Evolutionary conservation across 2,797 vertebrate genomes (phyloP), one percentile per base, ranked within the genome.

Genomic region (Myiotriccus ornatus): DNA sequence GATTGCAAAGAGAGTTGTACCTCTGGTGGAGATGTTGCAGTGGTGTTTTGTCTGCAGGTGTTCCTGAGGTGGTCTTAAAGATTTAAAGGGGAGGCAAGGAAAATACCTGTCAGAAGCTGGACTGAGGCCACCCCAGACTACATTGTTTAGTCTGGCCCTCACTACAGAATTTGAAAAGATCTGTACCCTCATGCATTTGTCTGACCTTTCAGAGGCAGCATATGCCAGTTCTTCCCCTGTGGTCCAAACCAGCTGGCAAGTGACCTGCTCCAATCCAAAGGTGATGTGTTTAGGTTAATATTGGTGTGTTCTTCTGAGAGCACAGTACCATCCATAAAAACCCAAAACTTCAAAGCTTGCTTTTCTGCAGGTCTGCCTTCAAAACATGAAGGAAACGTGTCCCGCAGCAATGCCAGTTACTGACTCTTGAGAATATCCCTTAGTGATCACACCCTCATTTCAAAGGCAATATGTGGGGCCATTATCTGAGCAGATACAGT

Each of bases 401-500:
- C 76, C 65, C 0, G 3, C 76, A 94, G 79, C 93, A 90, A 49
- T 5, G 23, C 30, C 76, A 44, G 19, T 96, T 78, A 78, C 65
- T 71, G 85, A 74, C 53, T 90, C 73, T 55, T 77, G 82, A 74
- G 69, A 84, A 65, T 86, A 80, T 39, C 73, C 50, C 35, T 62
- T 57, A 63, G 53, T 64, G 35, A 89, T 75, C 87, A 50, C 85
- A 39, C 91, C 93, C 52, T 85, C 69, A 22, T 94, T 94, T 94
- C 94, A 94, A 94, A 95, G 85, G 85, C 91, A 83, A 22, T 76
- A 39, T 91, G 67, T 81, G 62, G 39, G 39, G 53, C 89, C 77
- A 78, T 94, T 94, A 88, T 90, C 90, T 93, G 74, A 93, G 77
- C 80, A 95, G 90, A 96, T 94, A 88, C 47, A 75, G 83, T 87